A percentile compares a stretch with the other conserved stretches of the same genome.
phyloP scores from a whole-genome alignment of 1,140 invertebrate species.

The Drosophila serrata region DNA sequence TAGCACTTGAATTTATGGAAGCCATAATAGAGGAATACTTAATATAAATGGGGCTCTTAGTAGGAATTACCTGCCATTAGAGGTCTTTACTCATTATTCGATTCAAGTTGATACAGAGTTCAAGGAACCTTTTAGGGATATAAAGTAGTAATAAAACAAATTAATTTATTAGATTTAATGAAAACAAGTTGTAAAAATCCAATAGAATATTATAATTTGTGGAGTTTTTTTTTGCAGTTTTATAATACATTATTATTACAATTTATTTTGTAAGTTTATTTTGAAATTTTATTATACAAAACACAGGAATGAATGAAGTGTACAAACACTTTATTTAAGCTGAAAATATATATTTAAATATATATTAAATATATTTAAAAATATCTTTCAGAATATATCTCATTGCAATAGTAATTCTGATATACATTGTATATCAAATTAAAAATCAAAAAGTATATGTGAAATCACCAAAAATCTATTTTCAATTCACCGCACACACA shows the following conservation, averaged over 20 bases:
- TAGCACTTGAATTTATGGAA: constrained; percentile 12
- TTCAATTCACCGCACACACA: constrained; percentile 9
- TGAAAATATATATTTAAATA: not conserved
- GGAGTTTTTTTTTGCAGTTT: too few relatives aligned
- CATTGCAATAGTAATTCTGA: not conserved
- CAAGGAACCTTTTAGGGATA: not conserved
- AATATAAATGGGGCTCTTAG: not conserved
- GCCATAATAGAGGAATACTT: constrained; percentile 13
- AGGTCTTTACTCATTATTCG: not conserved
- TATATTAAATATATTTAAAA: too few relatives aligned
- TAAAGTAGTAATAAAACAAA: not conserved
- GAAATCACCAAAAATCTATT: constrained; percentile 5
- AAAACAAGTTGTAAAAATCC: too few relatives aligned
- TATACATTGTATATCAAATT: not conserved
- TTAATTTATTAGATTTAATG: not conserved
- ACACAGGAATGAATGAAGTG: too few relatives aligned
- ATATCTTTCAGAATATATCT: not conserved
- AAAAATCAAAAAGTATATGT: constrained; percentile 26
- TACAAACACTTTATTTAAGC: too few relatives aligned
- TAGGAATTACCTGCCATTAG: constrained; percentile 11
- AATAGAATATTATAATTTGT: too few relatives aligned
- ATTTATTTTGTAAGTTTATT: too few relatives aligned
- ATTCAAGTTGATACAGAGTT: constrained; percentile 1
- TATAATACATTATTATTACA: too few relatives aligned
- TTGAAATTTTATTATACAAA: too few relatives aligned